These are phyloP conservation scores for Apostichopus leukothele DNA, from an alignment of 53 echinoderm and acorn worm genomes.

Conservation along the genomic window DNA sequence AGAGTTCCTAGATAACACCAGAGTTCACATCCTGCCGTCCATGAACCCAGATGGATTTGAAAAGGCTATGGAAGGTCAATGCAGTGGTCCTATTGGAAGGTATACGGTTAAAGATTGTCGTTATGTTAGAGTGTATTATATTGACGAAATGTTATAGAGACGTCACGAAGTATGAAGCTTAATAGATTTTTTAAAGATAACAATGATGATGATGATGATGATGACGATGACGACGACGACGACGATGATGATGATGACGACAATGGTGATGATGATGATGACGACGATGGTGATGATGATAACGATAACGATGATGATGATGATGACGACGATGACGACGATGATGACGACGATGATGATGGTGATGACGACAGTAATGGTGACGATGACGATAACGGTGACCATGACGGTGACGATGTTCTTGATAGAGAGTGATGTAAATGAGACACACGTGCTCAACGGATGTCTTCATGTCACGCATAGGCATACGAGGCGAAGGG, in stretches of 20 bases:
- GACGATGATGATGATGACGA: background rate
- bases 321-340: background rate
- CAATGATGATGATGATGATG: background rate
- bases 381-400: background rate
- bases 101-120: background rate
- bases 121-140: background rate
- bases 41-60: constrained; percentile 97
- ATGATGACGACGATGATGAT: background rate
- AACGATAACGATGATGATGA: background rate
- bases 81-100: constrained; percentile 23
- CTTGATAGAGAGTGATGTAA: too few relatives aligned
- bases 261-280: background rate
- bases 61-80: constrained; percentile 1
- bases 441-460: too few relatives aligned
- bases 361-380: background rate
- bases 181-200: background rate
- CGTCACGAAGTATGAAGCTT: too few relatives aligned
- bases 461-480: too few relatives aligned
- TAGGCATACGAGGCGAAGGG: too few relatives aligned
- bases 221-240: background rate
- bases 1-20: constrained; percentile 70
- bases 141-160: too few relatives aligned
- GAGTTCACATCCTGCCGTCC: constrained; percentile 78
- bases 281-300: background rate
- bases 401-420: background rate